Evolutionary conservation across 2,888 invertebrate species (phyloP), one percentile per base, ranked within the genome.

Genomic region (Oscheius onirici): DNA sequence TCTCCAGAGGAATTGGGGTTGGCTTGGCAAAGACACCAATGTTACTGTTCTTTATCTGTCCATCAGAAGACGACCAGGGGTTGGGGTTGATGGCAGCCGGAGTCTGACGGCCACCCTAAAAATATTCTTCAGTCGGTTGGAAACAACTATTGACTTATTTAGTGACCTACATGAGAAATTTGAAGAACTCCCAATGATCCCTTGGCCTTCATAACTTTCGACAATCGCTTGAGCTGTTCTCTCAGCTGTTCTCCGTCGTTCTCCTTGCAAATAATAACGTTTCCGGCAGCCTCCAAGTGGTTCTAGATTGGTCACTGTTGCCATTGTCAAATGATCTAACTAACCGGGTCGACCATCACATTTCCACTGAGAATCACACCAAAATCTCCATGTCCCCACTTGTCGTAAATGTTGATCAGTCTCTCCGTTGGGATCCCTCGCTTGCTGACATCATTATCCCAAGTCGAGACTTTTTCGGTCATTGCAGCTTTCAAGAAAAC

Each of bases 341-440:
- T 61, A 54, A 77, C 77, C 26, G 74, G 76, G 66, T 76, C 72
- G 6, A 76, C 74, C 6, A 71, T 22, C 20, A 76, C 71, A 67
- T 78, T 82, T 49, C 82, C 83, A 24, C 79, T 83, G 20, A 83
- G 44, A 40, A 82, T 74, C 67, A 82, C 66, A 40, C 84, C 84
- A 41, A 77, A 83, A 8, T 69, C 71, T 22, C 84, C 84, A 28
- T 81, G 74, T 11, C 74, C 78, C 78, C 78, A 84, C 54, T 84
- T 83, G n/a, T 77, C 75, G 51, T 84, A 84, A 13, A 77, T 52
- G 55, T 77, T 79, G 15, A 79, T 55, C 34, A 77, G 63, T 20
- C 26, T 3, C 3, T 72, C 69, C 20, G 78, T 77, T 10, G 83
- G 82, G 10, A 82, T 67, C 46, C 83, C 83, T 51, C 74, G 58